These are phyloP conservation scores for Diceros bicornis DNA, from an alignment of 2,797 vertebrate genomes.

Conservation along the genomic window DNA sequence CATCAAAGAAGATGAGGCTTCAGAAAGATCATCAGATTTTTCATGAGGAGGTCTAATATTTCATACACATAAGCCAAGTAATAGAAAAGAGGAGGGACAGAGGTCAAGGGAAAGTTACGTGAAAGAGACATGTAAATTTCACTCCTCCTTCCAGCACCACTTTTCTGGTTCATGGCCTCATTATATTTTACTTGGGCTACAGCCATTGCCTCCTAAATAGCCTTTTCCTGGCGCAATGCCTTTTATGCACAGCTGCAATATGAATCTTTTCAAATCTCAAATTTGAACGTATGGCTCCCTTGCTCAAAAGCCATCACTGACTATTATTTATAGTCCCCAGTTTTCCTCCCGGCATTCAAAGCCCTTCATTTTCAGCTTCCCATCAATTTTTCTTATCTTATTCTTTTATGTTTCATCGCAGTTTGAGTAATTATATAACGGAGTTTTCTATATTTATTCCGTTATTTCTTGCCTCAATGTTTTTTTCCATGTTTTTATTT, in stretches of 20 bases:
- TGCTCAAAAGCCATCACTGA: conserved; percentile 4
- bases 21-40: background rate
- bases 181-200: conserved; percentile 54
- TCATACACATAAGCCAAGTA: background rate
- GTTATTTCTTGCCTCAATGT: background rate
- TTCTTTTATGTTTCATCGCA: background rate
- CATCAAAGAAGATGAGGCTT: background rate
- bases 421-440: conserved; percentile 9
- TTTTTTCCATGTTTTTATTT: conserved; percentile 20
- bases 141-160: conserved; percentile 28
- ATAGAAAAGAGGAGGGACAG: background rate
- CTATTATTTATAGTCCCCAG: background rate
- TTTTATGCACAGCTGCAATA: conserved; percentile 56
- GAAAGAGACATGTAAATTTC: conserved; percentile 15
- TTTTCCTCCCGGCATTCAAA: conserved; percentile 23
- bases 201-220: conserved; percentile 50
- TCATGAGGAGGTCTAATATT: background rate
- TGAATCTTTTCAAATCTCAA: conserved; percentile 65
- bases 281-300: background rate
- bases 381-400: background rate
- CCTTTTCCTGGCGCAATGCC: background rate
- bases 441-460: background rate
- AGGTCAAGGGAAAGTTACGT: background rate
- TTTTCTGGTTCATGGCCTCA: background rate
- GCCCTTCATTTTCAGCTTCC: background rate